Evolutionary conservation across 37 sponge, comb jelly and placozoan genomes (phyloP).

Genomic region (Amphimedon queenslandica): DNA sequence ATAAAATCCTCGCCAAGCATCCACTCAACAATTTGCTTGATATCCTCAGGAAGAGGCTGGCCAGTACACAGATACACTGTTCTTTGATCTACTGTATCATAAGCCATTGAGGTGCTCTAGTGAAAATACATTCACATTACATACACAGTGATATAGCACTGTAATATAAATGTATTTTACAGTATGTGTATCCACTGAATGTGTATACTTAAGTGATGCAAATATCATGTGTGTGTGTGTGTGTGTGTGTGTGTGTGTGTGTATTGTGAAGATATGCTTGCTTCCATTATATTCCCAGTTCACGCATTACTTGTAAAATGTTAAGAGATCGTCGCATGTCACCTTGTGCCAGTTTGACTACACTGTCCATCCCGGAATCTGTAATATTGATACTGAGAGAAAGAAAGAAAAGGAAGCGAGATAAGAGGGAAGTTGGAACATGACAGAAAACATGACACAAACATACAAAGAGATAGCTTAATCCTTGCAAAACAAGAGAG

Average conservation of each 20-base stretch:
- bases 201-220: background rate
- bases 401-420: too few relatives aligned
- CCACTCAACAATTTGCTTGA: conserved; percentile 86
- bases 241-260: background rate
- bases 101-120: conserved; percentile 86
- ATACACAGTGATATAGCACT: background rate
- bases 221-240: background rate
- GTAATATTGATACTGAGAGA: too few relatives aligned
- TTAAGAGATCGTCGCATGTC: conserved; percentile 98
- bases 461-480: background rate
- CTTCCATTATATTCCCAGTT: background rate
- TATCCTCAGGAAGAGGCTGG: conserved; percentile 89
- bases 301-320: conserved; percentile 77
- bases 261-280: background rate
- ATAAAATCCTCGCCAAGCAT: conserved; percentile 90
- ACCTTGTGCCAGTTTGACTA: conserved; percentile 75
- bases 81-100: conserved; percentile 67
- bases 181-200: background rate
- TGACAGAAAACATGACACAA: background rate
- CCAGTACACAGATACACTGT: conserved; percentile 92
- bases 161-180: background rate
- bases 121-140: background rate
- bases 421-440: background rate
- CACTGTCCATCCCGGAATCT: conserved; percentile 83
- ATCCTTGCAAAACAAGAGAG: too few relatives aligned